Base-by-base conservation (phyloP, 2,113 vertebrate genomes). In the Epinephelus fuscoguttatus region DNA sequence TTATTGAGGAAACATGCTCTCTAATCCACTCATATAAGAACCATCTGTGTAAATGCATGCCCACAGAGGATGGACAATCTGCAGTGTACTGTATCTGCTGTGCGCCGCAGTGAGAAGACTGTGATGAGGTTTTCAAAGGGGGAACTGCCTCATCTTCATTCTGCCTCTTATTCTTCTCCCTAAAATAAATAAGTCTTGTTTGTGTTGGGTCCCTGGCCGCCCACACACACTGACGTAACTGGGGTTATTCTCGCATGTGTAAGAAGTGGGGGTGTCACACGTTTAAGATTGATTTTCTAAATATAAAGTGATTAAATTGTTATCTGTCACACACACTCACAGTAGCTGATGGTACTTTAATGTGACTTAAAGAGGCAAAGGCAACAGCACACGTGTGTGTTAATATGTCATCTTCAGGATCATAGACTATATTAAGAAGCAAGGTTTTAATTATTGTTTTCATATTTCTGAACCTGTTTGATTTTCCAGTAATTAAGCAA, bases 1-100 rank as follows among this genome's bases (percentile, higher is more conserved):
- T 93, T 90, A 91, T 91, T 94, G 88, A 89, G 91, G 90, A 95
- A 94, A 93, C 94, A 92, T 89, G 86, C 90, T 92, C 70, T 85
- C 81, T 95, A 94, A 96, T 94, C 94, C 91, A 53, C 23, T 49
- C 60, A 87, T 93, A 96, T 91, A 89, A 94, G 92, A 95, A 95
- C 91, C 95, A 95, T 95, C 94, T 96, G 96, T 95, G 92, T 94
- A 93, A 95, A 95, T 92, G 23, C 62, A 80, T 91, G 88, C 86
- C 91, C 82, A 78, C 79, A 87, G 90, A 93, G 90, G 90, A 92
- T 70, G 84, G 75, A 88, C 80, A 87, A 76, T 89, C 78, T 94
- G 85, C 87, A 79, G 40, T 88, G 73, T 14, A 82, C 88, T 92
- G 80, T 91, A 92, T 90, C 88, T 82, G 81, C 91, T 90, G 79